Conservation (phyloP, 2,797 vertebrate species). For the Salarias fasciatus region DNA sequence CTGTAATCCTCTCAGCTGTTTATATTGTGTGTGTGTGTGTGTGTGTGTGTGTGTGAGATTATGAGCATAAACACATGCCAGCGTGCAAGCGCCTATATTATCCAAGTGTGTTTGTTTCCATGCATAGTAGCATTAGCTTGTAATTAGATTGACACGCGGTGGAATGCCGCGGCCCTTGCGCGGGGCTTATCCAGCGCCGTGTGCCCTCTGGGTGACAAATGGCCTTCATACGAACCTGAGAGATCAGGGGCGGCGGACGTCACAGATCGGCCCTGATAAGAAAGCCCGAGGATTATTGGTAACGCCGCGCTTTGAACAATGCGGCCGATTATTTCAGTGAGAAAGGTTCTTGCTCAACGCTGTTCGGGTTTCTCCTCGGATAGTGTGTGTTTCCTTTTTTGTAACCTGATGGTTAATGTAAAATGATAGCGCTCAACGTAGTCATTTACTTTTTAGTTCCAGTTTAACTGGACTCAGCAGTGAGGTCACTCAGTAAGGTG, state of each 20-base stretch:
- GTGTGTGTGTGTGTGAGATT: slow-evolving; percentile 19
- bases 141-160: slow-evolving; percentile 70
- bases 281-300: slow-evolving; percentile 32
- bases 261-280: slow-evolving; percentile 51
- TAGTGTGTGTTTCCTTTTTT: slow-evolving; percentile 48
- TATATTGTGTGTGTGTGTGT: slow-evolving; percentile 15
- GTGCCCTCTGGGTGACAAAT: slow-evolving; percentile 63
- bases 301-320: slow-evolving; percentile 57
- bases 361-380: slow-evolving; percentile 48
- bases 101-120: slow-evolving; percentile 47
- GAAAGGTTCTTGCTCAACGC: slow-evolving; percentile 49
- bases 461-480: slow-evolving; percentile 53
- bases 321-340: slow-evolving; percentile 53
- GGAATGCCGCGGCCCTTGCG: slow-evolving; percentile 52
- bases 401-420: slow-evolving; percentile 68
- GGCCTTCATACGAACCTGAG: slow-evolving; percentile 45
- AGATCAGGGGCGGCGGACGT: slow-evolving; percentile 43
- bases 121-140: slow-evolving; percentile 59
- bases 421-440: slow-evolving; percentile 55
- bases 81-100: slow-evolving; percentile 22
- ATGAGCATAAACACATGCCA: slow-evolving; percentile 42
- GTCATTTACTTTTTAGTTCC: slow-evolving; percentile 57
- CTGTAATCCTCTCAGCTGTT: slow-evolving; percentile 41
- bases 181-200: slow-evolving; percentile 44
- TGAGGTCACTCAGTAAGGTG: slow-evolving; percentile 40